A percentile compares a stretch with the other conserved stretches of the same genome.
phyloP scores from a whole-genome alignment of 1,140 invertebrate genomes.

The Procambarus virginalis region DNA sequence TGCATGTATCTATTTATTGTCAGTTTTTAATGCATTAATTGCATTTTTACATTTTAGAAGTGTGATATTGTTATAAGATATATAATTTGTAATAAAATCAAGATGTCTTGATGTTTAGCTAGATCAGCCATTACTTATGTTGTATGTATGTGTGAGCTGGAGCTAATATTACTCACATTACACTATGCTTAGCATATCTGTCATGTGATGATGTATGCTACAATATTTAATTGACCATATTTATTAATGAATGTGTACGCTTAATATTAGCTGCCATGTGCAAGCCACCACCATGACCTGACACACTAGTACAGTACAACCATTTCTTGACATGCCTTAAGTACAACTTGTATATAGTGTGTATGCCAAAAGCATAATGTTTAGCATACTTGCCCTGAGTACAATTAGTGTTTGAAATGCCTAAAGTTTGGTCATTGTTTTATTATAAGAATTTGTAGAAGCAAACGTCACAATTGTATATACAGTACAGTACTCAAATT shows the following conservation, averaged over 20 bases:
- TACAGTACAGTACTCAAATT: background rate
- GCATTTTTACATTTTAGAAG: background rate
- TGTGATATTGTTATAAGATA: constrained; percentile 4
- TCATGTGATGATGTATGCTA: background rate
- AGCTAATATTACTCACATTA: background rate
- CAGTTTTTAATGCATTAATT: background rate
- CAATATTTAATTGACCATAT: background rate
- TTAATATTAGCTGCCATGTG: background rate
- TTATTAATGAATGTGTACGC: background rate
- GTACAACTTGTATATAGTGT: constrained; percentile 16
- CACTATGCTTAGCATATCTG: background rate
- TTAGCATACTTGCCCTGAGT: constrained; percentile 9
- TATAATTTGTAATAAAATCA: background rate
- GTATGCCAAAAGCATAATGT: constrained; percentile 11
- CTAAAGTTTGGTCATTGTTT: background rate
- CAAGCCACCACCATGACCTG: background rate
- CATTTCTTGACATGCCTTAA: constrained; percentile 35
- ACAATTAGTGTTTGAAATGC: background rate
- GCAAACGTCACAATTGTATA: background rate
- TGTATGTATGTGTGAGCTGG: background rate
- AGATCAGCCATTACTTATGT: background rate
- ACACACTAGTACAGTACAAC: constrained; percentile 21
- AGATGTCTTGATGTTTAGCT: background rate
- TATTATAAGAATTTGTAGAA: background rate
- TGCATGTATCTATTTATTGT: background rate